These are phyloP conservation scores for Zaprionus taronus DNA, from an alignment of 1,140 invertebrate species.

Conservation along the genomic window DNA sequence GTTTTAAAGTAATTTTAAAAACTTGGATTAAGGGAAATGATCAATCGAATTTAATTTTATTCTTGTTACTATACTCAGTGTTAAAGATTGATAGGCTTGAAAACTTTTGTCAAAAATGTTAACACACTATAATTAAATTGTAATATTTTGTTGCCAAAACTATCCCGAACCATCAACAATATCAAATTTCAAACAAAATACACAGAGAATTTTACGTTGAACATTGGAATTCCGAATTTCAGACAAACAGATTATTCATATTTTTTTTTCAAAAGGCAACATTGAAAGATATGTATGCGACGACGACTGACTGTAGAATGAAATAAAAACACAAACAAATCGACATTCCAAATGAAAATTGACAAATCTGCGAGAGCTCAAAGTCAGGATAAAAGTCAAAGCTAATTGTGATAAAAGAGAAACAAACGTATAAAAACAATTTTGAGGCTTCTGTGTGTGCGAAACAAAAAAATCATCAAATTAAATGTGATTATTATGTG, in stretches of 20 bases:
- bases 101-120: too few species aligned
- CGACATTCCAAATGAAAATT: neutral
- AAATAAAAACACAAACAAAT: neutral
- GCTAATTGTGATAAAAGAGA: neutral
- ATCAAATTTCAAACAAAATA: neutral
- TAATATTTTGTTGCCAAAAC: too few species aligned
- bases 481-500: slow-evolving; percentile 11
- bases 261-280: neutral
- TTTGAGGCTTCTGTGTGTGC: neutral
- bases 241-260: neutral
- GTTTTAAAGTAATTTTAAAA: too few species aligned
- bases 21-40: too few species aligned
- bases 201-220: neutral
- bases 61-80: too few species aligned
- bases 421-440: neutral
- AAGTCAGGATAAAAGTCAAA: neutral
- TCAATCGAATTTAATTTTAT: too few species aligned
- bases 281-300: neutral
- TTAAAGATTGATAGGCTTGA: too few species aligned
- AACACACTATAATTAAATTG: too few species aligned
- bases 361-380: neutral
- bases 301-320: neutral
- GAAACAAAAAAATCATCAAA: neutral
- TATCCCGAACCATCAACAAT: neutral
- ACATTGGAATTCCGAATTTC: neutral